Evolutionary conservation across 2,888 invertebrate genomes (phyloP).

Genomic region (Caenorhabditis angaria): DNA sequence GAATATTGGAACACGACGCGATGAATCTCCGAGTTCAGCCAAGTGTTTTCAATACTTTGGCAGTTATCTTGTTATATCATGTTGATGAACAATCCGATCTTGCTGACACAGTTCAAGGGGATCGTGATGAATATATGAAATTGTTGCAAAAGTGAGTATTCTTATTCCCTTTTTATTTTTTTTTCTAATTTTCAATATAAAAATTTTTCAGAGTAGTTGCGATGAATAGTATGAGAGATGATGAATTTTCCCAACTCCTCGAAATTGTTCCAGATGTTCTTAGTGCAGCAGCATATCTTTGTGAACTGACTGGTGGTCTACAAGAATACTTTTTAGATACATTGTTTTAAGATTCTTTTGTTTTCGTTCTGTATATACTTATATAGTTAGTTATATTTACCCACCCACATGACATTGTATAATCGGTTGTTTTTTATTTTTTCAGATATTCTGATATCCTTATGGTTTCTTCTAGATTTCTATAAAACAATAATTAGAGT

Average conservation of each 20-base stretch:
- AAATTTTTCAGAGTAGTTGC: conserved; percentile 3
- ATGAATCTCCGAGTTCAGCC: conserved; percentile 28
- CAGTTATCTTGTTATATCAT: conserved; percentile 17
- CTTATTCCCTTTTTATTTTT: background rate
- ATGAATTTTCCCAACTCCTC: background rate
- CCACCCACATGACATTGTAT: background rate
- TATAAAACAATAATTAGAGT: no score
- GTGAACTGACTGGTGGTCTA: background rate
- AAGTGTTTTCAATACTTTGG: conserved; percentile 39
- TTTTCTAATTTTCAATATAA: background rate
- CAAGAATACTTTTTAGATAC: background rate
- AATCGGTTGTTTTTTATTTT: background rate
- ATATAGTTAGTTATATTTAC: no score
- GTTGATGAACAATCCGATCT: background rate
- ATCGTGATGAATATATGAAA: conserved; percentile 5
- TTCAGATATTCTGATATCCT: no score
- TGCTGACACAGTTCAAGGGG: background rate
- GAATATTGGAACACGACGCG: conserved; percentile 15
- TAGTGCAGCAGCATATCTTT: background rate
- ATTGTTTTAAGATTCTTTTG: background rate
- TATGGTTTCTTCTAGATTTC: no score
- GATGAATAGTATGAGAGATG: background rate
- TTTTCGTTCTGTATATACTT: no score
- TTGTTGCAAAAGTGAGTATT: conserved; percentile 12
- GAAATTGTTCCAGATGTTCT: conserved; percentile 8